These are phyloP conservation scores for Gastrophryne carolinensis DNA, from an alignment of 2,797 vertebrate genomes.

Conservation along the genomic window DNA sequence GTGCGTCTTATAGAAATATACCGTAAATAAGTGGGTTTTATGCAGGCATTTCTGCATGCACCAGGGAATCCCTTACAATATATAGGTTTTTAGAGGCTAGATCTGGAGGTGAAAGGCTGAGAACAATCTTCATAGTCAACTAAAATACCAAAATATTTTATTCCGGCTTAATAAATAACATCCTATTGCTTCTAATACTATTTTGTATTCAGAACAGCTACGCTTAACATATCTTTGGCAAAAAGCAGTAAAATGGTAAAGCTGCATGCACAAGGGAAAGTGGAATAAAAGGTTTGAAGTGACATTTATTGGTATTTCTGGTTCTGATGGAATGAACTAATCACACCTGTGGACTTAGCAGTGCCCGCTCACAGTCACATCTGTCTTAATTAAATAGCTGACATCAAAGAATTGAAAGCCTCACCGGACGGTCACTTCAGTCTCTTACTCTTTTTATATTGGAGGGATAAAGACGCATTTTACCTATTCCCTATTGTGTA, in stretches of 20 bases:
- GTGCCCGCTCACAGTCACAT: conserved; percentile 5
- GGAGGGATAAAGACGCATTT: background rate
- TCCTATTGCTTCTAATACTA: background rate
- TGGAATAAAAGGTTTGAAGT: conserved; percentile 6
- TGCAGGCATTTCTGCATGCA: no score
- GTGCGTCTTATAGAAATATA: no score
- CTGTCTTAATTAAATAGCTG: conserved; percentile 15
- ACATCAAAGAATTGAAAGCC: conserved; percentile 19
- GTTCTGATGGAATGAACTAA: conserved; percentile 13
- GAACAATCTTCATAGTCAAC: no score
- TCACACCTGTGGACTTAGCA: conserved; percentile 22
- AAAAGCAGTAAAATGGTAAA: conserved; percentile 11
- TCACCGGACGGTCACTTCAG: background rate
- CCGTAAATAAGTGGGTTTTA: no score
- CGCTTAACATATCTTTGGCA: background rate
- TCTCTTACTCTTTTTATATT: background rate
- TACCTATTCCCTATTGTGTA: conserved; percentile 8
- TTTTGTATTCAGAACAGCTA: background rate
- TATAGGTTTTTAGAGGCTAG: no score
- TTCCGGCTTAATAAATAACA: background rate
- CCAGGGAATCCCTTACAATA: no score
- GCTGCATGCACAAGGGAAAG: background rate
- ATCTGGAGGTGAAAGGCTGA: no score
- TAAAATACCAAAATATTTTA: no score
- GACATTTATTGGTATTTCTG: conserved; percentile 19